Percentiles rank a stretch among this genome's conserved stretches.
These are phyloP conservation scores for Helicorthomorpha holstii DNA, from an alignment of 1,140 invertebrate genomes.

Conservation along the genomic window DNA sequence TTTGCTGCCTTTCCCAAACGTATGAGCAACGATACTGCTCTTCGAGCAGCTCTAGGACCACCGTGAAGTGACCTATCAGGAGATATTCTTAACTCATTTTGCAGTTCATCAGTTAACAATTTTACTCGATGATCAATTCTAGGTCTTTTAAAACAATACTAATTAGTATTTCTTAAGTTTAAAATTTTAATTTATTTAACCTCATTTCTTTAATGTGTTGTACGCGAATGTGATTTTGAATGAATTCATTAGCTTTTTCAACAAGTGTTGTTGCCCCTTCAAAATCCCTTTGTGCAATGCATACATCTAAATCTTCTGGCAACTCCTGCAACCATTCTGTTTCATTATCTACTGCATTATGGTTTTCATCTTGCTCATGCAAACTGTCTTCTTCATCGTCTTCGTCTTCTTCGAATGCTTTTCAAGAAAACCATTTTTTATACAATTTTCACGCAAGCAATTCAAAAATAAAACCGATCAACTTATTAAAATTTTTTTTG, in stretches of 20 bases:
- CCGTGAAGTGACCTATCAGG: conserved; percentile 80
- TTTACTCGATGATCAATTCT: conserved; percentile 56
- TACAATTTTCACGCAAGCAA: not conserved
- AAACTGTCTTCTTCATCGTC: conserved; percentile 5
- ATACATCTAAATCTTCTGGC: conserved; percentile 87
- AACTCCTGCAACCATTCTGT: conserved; percentile 77
- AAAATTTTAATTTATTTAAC: conserved; percentile 9
- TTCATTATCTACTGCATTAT: conserved; percentile 13
- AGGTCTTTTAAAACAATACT: conserved; percentile 15
- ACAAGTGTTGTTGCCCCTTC: conserved; percentile 81
- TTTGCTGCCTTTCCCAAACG: conserved; percentile 50
- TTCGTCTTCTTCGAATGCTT: conserved; percentile 1
- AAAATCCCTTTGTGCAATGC: conserved; percentile 92
- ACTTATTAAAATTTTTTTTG: no score
- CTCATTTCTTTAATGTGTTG: conserved; percentile 18
- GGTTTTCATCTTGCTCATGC: conserved; percentile 8
- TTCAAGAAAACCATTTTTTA: not conserved
- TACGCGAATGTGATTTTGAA: conserved; percentile 12
- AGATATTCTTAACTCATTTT: conserved; percentile 70
- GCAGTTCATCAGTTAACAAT: conserved; percentile 62
- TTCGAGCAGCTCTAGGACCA: conserved; percentile 68
- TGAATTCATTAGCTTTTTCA: conserved; percentile 46
- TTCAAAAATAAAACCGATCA: not conserved
- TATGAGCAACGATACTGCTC: conserved; percentile 73
- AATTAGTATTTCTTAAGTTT: not conserved